phyloP scores from a whole-genome alignment of 2,113 vertebrate genomes.

The Poeciliopsis turrubarensis region DNA sequence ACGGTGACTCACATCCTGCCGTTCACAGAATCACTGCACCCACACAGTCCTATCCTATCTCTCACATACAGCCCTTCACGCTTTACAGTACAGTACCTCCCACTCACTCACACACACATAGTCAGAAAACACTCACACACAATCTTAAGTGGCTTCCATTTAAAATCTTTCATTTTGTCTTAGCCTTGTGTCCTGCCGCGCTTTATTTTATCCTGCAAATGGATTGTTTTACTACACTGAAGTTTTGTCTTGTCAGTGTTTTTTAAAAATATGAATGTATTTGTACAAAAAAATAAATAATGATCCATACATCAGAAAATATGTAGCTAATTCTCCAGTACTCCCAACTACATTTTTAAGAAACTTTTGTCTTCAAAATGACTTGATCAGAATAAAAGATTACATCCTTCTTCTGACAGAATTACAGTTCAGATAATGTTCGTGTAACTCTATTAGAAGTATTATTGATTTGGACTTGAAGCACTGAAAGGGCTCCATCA shows the following conservation, averaged over 20 bases:
- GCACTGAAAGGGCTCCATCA: constrained; percentile 44
- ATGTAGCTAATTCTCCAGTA: too few relatives aligned
- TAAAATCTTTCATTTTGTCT: constrained; percentile 43
- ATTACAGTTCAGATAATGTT: too few relatives aligned
- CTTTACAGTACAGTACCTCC: constrained; percentile 55
- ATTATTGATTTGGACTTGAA: background rate
- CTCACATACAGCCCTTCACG: constrained; percentile 66
- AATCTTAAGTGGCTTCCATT: constrained; percentile 12
- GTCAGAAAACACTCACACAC: constrained; percentile 19
- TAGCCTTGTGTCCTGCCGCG: constrained; percentile 11
- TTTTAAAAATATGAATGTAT: background rate
- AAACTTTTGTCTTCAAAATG: too few relatives aligned
- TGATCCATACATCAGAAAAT: too few relatives aligned
- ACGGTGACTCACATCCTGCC: too few relatives aligned
- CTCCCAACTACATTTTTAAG: too few relatives aligned
- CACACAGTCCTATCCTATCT: constrained; percentile 44
- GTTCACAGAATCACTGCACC: constrained; percentile 8
- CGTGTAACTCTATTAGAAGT: too few relatives aligned
- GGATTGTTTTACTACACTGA: constrained; percentile 7
- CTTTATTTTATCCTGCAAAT: constrained; percentile 16
- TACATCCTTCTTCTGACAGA: too few relatives aligned
- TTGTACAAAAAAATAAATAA: background rate
- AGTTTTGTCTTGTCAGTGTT: background rate
- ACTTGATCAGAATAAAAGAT: too few relatives aligned
- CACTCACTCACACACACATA: constrained; percentile 31